Evolutionary conservation across 2,888 invertebrate genomes (phyloP), one percentile per base, ranked within the genome.

Genomic region (Spisula subtruncata): DNA sequence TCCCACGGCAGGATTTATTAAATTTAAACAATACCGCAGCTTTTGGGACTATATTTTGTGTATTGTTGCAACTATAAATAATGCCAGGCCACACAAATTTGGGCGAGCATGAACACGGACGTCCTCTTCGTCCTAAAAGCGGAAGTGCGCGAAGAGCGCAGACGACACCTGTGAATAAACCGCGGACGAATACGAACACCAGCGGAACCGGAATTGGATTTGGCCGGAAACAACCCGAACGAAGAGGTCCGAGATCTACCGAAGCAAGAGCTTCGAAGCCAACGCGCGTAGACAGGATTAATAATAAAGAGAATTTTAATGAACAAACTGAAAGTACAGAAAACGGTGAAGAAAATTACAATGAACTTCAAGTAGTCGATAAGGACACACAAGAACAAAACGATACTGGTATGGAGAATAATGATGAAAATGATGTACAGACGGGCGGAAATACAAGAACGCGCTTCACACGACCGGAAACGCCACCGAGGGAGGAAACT

Each of bases 11-110:
- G n/a, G n/a, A n/a, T 46, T 60, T 35, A 83, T 66, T 41, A 25
- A 75, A 71, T 75, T 75, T 75, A 48, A 84, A 75, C 25, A 29
- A 25, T 60, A 86, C 25, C 48, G 29, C 46, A 32, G 10, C 35
- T 20, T 81, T 81, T 16, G 83, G 16, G n/a, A n/a, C n/a, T n/a
- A 41, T 41, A 66, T 41, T n/a, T 79, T 35, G 41, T 79, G 32
- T 32, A 41, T 46, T 46, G 16, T 48, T 10, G 10, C 41, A 80
- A 87, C 6, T 25, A 89, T n/a, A n/a, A n/a, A n/a, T n/a, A n/a
- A n/a, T 89, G 89, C 89, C 89, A n/a, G 87, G 84, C 6, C 85
- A 87, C n/a, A 75, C 89, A 79, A 54, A 85, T 32, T 71, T 79
- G 1, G 46, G 81, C 16, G 87, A 87, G 83, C 89, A 87, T 32